phyloP scores from a whole-genome alignment of 2,888 invertebrate genomes.

The Maniola hyperantus region DNA sequence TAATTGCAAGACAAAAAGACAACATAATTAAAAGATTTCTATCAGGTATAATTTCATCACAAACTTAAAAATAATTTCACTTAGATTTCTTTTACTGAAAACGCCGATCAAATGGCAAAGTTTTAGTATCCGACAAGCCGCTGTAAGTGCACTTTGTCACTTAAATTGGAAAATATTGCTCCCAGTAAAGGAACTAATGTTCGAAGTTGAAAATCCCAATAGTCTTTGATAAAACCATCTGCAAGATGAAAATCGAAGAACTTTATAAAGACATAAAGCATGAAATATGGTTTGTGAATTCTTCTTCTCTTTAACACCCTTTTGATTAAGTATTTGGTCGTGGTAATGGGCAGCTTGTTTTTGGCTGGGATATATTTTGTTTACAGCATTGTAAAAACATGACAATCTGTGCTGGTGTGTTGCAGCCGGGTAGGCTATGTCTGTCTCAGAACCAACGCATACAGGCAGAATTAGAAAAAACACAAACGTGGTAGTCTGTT shows the following conservation, averaged over 20 bases:
- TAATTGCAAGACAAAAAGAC: no score
- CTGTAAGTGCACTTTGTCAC: conserved; percentile 82
- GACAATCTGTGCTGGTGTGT: not conserved
- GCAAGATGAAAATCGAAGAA: conserved; percentile 24
- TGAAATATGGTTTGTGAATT: conserved; percentile 14
- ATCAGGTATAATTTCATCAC: not conserved
- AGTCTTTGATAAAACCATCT: conserved; percentile 27
- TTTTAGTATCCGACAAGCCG: conserved; percentile 78
- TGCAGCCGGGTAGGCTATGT: no score
- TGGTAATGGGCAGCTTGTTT: not conserved
- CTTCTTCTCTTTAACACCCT: not conserved
- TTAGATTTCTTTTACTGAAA: conserved; percentile 53
- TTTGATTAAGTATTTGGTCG: conserved; percentile 6
- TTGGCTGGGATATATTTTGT: not conserved
- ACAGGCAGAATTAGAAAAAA: no score
- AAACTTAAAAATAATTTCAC: conserved; percentile 25
- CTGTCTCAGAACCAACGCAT: no score
- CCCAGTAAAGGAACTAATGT: conserved; percentile 58
- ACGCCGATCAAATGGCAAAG: conserved; percentile 70
- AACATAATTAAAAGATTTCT: no score
- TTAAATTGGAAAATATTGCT: conserved; percentile 81
- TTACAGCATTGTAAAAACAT: not conserved
- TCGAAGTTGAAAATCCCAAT: conserved; percentile 33
- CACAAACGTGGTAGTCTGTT: no score
- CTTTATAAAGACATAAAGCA: conserved; percentile 19